Evolutionary conservation across 1,140 invertebrate species (phyloP), one percentile per base, ranked within the genome.

Genomic region (Brachionus rotundiformis): DNA sequence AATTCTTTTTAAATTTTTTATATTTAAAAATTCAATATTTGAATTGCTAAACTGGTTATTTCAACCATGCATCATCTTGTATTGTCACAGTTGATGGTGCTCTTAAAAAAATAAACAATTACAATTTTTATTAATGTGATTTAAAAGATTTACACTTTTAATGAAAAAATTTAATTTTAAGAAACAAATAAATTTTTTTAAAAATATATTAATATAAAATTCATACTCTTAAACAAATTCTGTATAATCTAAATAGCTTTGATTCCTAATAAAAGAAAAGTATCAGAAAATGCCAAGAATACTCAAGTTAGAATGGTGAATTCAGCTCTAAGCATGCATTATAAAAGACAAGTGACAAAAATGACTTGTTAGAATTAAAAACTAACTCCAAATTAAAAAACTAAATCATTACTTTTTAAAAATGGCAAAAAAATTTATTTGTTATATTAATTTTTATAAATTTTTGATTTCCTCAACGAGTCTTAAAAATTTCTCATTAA

Each of bases 21-120:
- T 25, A 39, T 1, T 39, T 39, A 6, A 1, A 16, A 25, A 19
- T 54, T 19, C 23, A 10, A 7, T 39, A n/a, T 59, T 59, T 59
- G 16, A 16, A 59, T 7, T 5, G 10, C 47, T 36, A 77, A 47
- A 25, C 39, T 77, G 73, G 16, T 59, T 79, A 83, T 44, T 80
- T 82, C 76, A 86, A 63, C 86, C 86, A 87, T 7, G 86, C 82
- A 68, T 87, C 86, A 82, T 87, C 86, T 80, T 86, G 84, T 16
- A 87, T 82, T n/a, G 86, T 87, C 41, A 84, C 84, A 27, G 85
- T 84, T 25, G 86, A 86, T 29, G 86, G 85, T 7, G 85, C 85
- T 84, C 86, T 87, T 16, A 23, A 27, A 31, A 41, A 59, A 41
- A 59, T 59, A 23, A 29, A 7, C 25, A 44, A 13, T 44, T 33